Conservation (phyloP, 1,140 invertebrate genomes). For the Sesamia nonagrioides region DNA sequence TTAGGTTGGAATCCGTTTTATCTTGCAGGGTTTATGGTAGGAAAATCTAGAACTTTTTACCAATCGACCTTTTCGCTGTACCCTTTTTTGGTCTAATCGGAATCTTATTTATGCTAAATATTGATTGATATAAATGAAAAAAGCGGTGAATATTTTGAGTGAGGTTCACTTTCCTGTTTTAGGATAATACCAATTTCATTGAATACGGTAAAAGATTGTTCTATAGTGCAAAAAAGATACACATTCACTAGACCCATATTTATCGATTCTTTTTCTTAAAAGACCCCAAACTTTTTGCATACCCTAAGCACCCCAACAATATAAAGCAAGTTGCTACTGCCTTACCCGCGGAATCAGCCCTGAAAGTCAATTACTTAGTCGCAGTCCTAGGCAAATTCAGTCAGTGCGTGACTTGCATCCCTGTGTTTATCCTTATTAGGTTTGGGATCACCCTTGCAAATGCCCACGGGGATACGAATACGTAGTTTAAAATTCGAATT, state of each 20-base stretch:
- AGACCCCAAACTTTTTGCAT: neutral
- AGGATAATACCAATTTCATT: too few relatives aligned
- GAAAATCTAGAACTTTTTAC: slow-evolving; percentile 27
- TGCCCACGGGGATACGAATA: slow-evolving; percentile 10
- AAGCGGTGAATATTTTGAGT: neutral
- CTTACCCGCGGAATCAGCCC: slow-evolving; percentile 24
- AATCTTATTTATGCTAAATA: neutral
- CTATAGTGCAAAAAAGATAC: too few relatives aligned
- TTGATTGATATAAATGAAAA: neutral
- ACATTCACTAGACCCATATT: too few relatives aligned
- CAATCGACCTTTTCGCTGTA: slow-evolving; percentile 6
- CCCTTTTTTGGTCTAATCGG: slow-evolving; percentile 6
- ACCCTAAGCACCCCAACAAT: slow-evolving; percentile 9
- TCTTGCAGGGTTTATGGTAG: neutral
- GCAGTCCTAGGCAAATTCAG: slow-evolving; percentile 58
- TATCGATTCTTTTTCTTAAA: neutral
- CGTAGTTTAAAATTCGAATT: slow-evolving; percentile 18
- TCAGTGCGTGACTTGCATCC: slow-evolving; percentile 55
- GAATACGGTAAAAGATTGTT: too few relatives aligned
- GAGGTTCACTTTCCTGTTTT: too few relatives aligned
- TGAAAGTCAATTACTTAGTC: slow-evolving; percentile 54
- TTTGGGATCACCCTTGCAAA: slow-evolving; percentile 55
- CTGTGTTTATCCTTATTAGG: slow-evolving; percentile 55
- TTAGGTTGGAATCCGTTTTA: neutral
- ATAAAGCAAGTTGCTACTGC: neutral